Evolutionary conservation across 2,888 invertebrate species (phyloP), one percentile per base, ranked within the genome.

Genomic region (Epiblema foenella): DNA sequence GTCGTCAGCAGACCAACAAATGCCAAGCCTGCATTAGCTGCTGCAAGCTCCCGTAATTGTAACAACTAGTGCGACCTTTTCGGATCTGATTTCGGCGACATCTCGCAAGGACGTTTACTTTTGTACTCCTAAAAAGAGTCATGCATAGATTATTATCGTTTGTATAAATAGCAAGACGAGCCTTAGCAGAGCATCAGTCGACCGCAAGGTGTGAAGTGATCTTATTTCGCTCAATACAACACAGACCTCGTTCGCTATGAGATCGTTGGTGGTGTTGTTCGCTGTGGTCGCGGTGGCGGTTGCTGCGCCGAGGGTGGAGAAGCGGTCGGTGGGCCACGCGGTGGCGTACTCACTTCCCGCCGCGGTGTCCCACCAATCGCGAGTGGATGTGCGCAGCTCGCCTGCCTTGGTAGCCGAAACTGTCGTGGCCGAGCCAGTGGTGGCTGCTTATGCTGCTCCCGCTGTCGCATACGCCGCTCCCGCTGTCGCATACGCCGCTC

Each of bases 331-430:
- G 8, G 84, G 81, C 2, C 81, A 83, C 54, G 74, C 74, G 10
- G 78, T 80, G 9, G 77, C 81, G 17, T 81, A 79, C 71, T 75
- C 84, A 4, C 81, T 88, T 46, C 83, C 82, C 8, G 73, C 79
- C 10, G 84, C 93, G 11, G 91, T 93, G n/a, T 91, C 91, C 9
- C 90, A 89, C 74, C 92, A 93, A 77, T 90, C 93, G 70, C 86
- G 91, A 9, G 89, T 92, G 65, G 89, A 93, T 74, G 89, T 93
- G 51, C 89, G 89, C 62, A 77, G 82, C 2, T 80, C 85, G 7
- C 87, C 87, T 4, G 80, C 85, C 24, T 77, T 83, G 37, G 80
- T 85, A 0, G 77, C 84, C 5, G 74, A 68, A 11, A 68, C 73
- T 24, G 69, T 76, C 20, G 74, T 77, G n/a, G 37, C 64, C 15